Percentiles rank a stretch among this genome's conserved stretches.
Conservation (phyloP, 2,113 vertebrate species). For the Nycticryphes semicollaris region DNA sequence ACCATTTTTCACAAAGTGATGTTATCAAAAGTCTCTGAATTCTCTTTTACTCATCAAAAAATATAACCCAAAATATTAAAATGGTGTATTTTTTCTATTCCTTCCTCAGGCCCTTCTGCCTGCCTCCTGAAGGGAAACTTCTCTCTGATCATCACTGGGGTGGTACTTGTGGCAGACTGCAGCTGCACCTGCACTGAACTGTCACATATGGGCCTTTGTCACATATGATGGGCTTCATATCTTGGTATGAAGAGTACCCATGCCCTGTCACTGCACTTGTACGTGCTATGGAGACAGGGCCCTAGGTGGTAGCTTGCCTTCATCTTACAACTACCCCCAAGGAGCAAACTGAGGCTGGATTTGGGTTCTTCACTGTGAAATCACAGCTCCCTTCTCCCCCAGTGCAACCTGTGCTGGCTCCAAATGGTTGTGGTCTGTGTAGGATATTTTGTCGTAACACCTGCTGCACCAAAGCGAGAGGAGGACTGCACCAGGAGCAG, state of each 20-base stretch:
- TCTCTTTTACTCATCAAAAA: neutral
- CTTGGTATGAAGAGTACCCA: too few species aligned
- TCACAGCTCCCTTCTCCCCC: neutral
- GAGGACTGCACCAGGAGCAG: neutral
- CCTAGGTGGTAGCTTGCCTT: neutral
- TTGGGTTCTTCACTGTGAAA: neutral
- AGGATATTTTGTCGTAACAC: neutral
- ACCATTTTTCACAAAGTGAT: neutral
- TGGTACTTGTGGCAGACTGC: neutral
- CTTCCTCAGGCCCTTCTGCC: neutral
- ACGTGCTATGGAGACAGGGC: neutral
- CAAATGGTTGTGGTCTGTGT: neutral
- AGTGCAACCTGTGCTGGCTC: neutral
- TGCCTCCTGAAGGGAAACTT: neutral
- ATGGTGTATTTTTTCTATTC: neutral
- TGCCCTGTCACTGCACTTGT: accelerated
- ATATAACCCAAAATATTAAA: neutral
- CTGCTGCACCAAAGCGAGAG: neutral
- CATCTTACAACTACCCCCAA: neutral
- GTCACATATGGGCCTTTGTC: neutral
- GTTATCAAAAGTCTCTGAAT: neutral
- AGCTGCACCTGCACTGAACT: neutral
- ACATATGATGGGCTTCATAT: accelerated
- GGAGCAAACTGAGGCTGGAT: neutral
- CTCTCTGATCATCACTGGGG: neutral